Evolutionary conservation across 2,797 vertebrate species (phyloP).

Genomic region (Linurgus olivaceus): DNA sequence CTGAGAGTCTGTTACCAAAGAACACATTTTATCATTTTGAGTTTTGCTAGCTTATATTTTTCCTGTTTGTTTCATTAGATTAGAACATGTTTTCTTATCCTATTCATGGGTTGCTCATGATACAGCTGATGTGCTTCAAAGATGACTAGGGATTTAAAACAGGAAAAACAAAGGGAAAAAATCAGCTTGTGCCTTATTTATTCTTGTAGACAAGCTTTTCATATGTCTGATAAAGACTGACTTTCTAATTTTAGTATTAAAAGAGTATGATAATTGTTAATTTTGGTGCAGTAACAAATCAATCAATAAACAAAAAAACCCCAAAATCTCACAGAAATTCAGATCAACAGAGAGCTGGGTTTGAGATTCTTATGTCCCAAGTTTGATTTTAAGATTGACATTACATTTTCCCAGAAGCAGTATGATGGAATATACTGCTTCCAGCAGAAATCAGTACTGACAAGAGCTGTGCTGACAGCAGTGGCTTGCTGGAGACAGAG

Average conservation of each 20-base stretch:
- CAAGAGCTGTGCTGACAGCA: neutral
- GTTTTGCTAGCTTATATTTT: neutral
- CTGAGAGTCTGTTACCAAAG: neutral
- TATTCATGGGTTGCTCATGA: neutral
- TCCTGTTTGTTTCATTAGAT: neutral
- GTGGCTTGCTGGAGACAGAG: neutral
- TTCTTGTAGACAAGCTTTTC: neutral
- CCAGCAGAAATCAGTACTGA: neutral
- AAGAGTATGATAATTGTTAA: neutral
- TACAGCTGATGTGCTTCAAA: neutral
- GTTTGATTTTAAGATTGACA: neutral
- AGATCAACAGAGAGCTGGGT: neutral
- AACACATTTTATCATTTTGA: conserved; percentile 1
- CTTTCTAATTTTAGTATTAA: neutral
- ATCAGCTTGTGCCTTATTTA: neutral
- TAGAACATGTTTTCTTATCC: neutral
- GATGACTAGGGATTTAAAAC: neutral
- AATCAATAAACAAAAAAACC: neutral
- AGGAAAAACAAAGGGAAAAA: neutral
- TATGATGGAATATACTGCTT: neutral
- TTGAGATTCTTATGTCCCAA: neutral
- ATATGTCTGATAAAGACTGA: neutral
- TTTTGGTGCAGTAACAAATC: neutral
- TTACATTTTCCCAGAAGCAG: neutral
- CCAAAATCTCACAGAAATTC: neutral